Base-by-base conservation (phyloP, 2,888 invertebrate species). In the Gisinianus flammeolus region DNA sequence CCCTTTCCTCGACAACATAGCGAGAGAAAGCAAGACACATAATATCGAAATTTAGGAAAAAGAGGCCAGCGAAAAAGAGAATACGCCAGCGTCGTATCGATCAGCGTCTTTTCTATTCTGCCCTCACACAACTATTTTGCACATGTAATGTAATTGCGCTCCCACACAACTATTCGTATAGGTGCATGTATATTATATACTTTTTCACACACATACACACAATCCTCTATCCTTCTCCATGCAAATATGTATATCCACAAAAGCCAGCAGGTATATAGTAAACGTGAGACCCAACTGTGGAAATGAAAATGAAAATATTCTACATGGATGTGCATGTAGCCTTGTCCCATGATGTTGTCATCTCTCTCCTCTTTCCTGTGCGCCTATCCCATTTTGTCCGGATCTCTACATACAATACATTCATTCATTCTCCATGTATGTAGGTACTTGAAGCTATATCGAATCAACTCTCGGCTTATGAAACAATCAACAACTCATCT, bases 81-180 rank as follows among this genome's bases (percentile, higher is more conserved):
- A 56, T 67, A 73, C 73, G 77, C 76, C 69, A 73, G 72, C 73
- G 75, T 69, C n/a, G 75, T 71, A 79, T 62, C 76, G 75, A 76
- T 78, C 73, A 72, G 77, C 67, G 35, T 73, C 73, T 33, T 73
- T 73, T 67, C 68, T 54, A 28, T 56, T 64, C 64, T n/a, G n/a
- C 31, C 26, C 35, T 26, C 19, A 52, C 28, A 22, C 19, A 44
- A 70, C 44, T 44, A 44, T 24, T 28, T 44, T 54, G 2, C 52
- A 68, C 30, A 68, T 68, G 30, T 10, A 22, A 30, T 33, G 68
- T 76, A 80, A 58, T 62, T 62, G 67, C 19, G 44, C 44, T 35
- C 35, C 8, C 31, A 2, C 66, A 8, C 19, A 67, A 10, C 19
- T 64, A 64, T 26, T 30, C 26, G 16, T 28, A 64, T 16, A 30